Evolutionary conservation across 2,113 vertebrate species (phyloP).

Genomic region (Natator depressus): DNA sequence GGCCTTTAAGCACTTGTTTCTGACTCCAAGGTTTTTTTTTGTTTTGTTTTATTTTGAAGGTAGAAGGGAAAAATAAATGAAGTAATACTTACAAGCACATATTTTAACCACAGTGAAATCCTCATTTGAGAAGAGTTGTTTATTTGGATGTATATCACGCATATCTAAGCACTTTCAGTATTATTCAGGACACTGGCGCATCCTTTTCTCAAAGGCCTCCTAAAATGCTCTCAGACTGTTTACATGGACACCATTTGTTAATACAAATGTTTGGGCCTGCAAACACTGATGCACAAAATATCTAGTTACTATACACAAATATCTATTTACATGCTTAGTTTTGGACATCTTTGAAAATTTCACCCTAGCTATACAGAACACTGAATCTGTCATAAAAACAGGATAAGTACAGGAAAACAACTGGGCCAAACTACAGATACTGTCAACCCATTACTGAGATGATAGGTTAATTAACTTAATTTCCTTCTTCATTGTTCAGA

Average conservation of each 20-base stretch:
- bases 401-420: not conserved
- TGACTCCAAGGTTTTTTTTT: conserved; percentile 7
- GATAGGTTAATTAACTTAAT: not conserved
- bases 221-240: not conserved
- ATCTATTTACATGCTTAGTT: not conserved
- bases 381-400: not conserved
- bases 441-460: not conserved
- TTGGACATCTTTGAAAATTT: not conserved
- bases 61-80: conserved; percentile 34
- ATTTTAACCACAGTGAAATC: conserved; percentile 27
- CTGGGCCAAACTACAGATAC: not conserved
- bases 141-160: not conserved
- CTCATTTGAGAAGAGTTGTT: conserved; percentile 22
- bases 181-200: not conserved
- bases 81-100: conserved; percentile 26
- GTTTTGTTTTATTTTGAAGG: conserved; percentile 50
- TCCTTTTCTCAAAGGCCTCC: not conserved
- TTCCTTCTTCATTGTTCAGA: not conserved
- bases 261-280: conserved; percentile 9
- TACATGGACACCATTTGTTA: not conserved
- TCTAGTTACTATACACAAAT: not conserved
- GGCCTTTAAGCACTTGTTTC: conserved; percentile 10
- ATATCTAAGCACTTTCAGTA: conserved; percentile 18
- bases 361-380: not conserved
- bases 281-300: not conserved